phyloP scores from a whole-genome alignment of 2,888 invertebrate genomes.

The Orthosia gothica region DNA sequence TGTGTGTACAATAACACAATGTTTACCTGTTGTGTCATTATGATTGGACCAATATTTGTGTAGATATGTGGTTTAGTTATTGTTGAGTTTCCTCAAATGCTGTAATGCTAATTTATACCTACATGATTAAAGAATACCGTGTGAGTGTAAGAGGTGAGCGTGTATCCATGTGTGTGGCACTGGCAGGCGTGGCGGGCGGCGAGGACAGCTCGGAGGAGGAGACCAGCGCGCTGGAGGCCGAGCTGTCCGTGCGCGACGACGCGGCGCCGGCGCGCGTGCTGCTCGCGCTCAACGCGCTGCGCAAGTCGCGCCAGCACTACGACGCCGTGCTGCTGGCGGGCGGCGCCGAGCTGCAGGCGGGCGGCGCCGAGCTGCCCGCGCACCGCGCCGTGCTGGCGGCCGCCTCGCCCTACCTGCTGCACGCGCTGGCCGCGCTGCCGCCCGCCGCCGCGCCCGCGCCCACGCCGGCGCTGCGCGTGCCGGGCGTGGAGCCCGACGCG shows the following conservation, averaged over 20 bases:
- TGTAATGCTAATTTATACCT: not conserved
- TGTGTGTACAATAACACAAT: not conserved
- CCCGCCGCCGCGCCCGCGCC: constrained; percentile 73
- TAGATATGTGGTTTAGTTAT: not conserved
- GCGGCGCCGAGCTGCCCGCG: constrained; percentile 91
- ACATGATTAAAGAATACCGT: too few relatives aligned
- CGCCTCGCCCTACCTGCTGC: constrained; percentile 95
- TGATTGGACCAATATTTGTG: not conserved
- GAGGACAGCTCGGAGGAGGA: constrained; percentile 79
- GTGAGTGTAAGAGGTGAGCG: too few relatives aligned
- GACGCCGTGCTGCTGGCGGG: constrained; percentile 96
- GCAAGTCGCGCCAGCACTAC: constrained; percentile 96
- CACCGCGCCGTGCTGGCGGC: constrained; percentile 96
- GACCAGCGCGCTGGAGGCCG: constrained; percentile 76
- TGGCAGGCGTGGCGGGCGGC: constrained; percentile 68
- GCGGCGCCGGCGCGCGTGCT: constrained; percentile 92
- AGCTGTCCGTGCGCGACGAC: constrained; percentile 91
- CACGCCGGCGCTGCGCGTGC: constrained; percentile 70
- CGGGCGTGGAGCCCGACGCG: constrained; percentile 88
- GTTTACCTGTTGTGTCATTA: constrained; percentile 19
- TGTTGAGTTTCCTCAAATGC: not conserved
- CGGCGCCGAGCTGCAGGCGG: constrained; percentile 91
- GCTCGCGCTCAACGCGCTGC: constrained; percentile 94
- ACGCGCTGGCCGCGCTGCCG: constrained; percentile 91
- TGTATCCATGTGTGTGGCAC: not conserved